Evolutionary conservation across 1,140 invertebrate species (phyloP), one percentile per base, ranked within the genome.

Genomic region (Euura lappo): DNA sequence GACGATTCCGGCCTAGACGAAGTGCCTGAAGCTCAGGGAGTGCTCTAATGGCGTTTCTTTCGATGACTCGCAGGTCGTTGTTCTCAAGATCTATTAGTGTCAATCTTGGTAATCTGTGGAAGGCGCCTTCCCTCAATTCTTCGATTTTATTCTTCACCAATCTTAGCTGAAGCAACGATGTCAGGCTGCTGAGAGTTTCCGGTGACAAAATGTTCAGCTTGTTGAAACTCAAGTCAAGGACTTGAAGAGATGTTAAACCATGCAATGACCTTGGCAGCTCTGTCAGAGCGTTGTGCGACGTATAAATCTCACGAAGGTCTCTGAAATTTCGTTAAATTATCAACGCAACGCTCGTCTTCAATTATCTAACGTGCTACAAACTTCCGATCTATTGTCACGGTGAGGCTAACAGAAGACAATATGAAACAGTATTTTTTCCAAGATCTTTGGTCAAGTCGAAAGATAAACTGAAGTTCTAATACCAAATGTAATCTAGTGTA

Each of bases 151-250:
- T 97, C 78, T 91, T 90, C 2, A 92, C 92, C 69, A 95, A 83
- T 76, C 91, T 90, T 10, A 95, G 87, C 79, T 93, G 91, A 11
- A 89, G 88, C 6, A 96, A 87, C 70, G 90, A 90, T 28, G 91
- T 89, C 75, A 95, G 88, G 64, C 90, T 92, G 71, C 90, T 91
- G 45, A 96, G 85, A 2, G 91, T 90, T 79, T 92, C 92, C 2
- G 92, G 89, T 68, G 92, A 90, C 64, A 95, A 86, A 71, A 89
- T 86, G 73, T 92, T 92, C n/a, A 96, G 89, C 74, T 93, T 90
- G 86, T 97, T 97, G 80, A 92, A 92, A 79, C 93, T 94, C 67
- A 96, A 85, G 83, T 96, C 94, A 13, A 97, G 87, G 65, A 91
- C 85, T 80, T 92, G 89, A 11, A 96, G 84, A 71, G 91, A 90